phyloP scores from a whole-genome alignment of 2,888 invertebrate species.

The Drosophila dives region DNA sequence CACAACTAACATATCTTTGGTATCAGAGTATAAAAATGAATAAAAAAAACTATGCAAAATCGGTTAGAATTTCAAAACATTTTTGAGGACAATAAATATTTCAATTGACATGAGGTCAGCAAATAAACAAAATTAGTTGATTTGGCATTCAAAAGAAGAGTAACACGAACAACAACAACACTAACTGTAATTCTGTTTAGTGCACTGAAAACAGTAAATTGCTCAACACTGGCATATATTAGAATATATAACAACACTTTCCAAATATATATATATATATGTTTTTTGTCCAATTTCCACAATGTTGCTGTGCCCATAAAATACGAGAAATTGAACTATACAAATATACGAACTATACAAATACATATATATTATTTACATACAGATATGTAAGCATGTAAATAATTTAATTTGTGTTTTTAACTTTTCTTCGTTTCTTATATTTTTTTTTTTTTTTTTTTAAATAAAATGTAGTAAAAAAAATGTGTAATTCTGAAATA shows the following conservation, averaged over 20 bases:
- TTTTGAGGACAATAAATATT: conserved; percentile 81
- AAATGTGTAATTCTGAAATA: conserved; percentile 18
- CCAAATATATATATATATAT: not conserved
- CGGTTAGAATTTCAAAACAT: conserved; percentile 41
- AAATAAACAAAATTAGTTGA: conserved; percentile 14
- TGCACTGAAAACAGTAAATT: conserved; percentile 31
- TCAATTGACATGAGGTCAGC: conserved; percentile 23
- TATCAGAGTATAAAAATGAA: not conserved
- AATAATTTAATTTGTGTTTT: conserved; percentile 57
- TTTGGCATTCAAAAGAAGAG: not conserved
- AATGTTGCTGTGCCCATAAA: conserved; percentile 44
- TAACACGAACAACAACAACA: conserved; percentile 9
- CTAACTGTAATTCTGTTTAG: not conserved
- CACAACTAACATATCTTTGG: not conserved
- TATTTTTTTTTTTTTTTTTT: conserved; percentile 22
- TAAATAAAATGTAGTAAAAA: conserved; percentile 54
- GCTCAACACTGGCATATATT: conserved; percentile 35
- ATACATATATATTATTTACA: conserved; percentile 22
- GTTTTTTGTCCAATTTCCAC: conserved; percentile 7
- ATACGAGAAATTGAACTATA: conserved; percentile 12
- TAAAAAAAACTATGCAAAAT: conserved; percentile 17
- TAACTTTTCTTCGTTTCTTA: conserved; percentile 5
- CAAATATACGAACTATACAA: conserved; percentile 19
- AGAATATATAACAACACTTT: conserved; percentile 5
- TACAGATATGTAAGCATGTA: conserved; percentile 50